A percentile compares a stretch with the other conserved stretches of the same genome.
These are phyloP conservation scores for Theretra japonica DNA, from an alignment of 2,888 invertebrate genomes.

Conservation along the genomic window DNA sequence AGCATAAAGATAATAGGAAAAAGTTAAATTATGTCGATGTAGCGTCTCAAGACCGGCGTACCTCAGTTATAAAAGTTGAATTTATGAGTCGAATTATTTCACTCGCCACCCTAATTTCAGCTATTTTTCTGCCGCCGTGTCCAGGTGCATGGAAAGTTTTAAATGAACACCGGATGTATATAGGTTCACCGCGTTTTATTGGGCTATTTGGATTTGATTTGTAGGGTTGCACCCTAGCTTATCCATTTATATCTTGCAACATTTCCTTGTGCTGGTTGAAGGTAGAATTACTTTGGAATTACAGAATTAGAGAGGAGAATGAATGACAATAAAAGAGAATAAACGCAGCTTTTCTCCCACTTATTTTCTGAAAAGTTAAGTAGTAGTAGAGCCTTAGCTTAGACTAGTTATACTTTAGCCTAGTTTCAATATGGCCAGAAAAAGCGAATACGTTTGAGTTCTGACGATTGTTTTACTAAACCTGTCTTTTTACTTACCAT, in stretches of 20 bases:
- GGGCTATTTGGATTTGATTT: conserved; percentile 66
- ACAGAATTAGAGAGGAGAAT: too few species aligned
- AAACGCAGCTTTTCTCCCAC: too few species aligned
- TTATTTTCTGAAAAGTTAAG: too few species aligned
- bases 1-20: conserved; percentile 84
- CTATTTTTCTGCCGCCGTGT: conserved; percentile 65
- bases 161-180: conserved; percentile 64
- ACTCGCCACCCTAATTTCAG: conserved; percentile 72
- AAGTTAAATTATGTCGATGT: conserved; percentile 84
- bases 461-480: too few species aligned
- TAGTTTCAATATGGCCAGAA: too few species aligned
- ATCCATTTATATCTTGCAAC: conserved; percentile 40
- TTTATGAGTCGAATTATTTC: conserved; percentile 81
- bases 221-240: conserved; percentile 52
- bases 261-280: background rate
- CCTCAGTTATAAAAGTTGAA: conserved; percentile 78
- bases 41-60: conserved; percentile 39
- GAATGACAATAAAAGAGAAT: too few species aligned
- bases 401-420: too few species aligned
- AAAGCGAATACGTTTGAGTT: too few species aligned
- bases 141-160: conserved; percentile 79
- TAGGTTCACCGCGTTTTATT: conserved; percentile 66
- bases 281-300: too few species aligned
- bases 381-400: too few species aligned
- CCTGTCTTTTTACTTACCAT: too few species aligned